Evolutionary conservation across 2,888 invertebrate genomes (phyloP), one percentile per base, ranked within the genome.

Genomic region (Amblyjoppa fuscipennis): DNA sequence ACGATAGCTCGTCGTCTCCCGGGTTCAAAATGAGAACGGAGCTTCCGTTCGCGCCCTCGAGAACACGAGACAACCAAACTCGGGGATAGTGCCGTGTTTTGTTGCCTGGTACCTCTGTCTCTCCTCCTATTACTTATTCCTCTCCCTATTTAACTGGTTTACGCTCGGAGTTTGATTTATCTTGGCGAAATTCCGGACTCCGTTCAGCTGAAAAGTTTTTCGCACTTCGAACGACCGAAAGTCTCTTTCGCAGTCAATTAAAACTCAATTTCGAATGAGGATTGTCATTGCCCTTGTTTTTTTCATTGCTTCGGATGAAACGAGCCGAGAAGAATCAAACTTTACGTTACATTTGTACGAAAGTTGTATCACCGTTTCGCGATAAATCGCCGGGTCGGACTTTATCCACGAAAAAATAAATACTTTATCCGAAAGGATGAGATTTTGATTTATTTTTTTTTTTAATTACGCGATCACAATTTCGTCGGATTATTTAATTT

Each of bases 1-100:
- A 53, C 51, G 70, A 70, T 70, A 70, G 51, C 34, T 51, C 51
- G 70, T 70, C 31, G 70, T 53, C 49, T 70, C 20, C 7, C 20
- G 51, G 9, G 34, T 45, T n/a, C 45, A 16, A 45, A 70, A 28
- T 31, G 16, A 31, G 70, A 70, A 70, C 49, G 49, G 49, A 51
- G 49, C 51, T 51, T 70, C 31, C 4, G 45, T 28, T 51, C 51
- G 56, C 28, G 45, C n/a, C 31, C 28, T 13, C 25, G 56, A 9
- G 56, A 25, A 56, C 20, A 56, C 56, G 56, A 25, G 56, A 56
- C 56, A 25, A 20, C 25, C 31, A 51, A 28, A 28, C 70, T 28
- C 45, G 2, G 64, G 41, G 7, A 56, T 25, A 56, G 56, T 56
- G 56, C 56, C 49, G 25, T 45, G 28, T 70, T 70, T 31, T 49